phyloP scores from a whole-genome alignment of 2,888 invertebrate species.

The Eupithecia vulgata region DNA sequence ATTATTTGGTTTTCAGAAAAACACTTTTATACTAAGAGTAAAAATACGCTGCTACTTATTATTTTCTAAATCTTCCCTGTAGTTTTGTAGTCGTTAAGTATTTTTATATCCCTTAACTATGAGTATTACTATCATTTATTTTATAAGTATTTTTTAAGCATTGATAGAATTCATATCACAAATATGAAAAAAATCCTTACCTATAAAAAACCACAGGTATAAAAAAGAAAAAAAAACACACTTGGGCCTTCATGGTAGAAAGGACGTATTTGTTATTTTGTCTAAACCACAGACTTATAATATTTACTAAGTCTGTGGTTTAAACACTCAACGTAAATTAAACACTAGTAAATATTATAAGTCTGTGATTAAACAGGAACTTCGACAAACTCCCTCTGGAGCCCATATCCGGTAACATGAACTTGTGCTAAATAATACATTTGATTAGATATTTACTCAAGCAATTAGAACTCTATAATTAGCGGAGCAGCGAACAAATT shows the following conservation, averaged over 20 bases:
- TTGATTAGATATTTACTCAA: neutral
- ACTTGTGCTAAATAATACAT: neutral
- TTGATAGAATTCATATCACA: neutral
- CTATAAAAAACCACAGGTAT: too few relatives aligned
- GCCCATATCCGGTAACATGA: neutral
- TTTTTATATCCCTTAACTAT: neutral
- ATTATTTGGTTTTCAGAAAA: too few relatives aligned
- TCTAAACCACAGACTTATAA: too few relatives aligned
- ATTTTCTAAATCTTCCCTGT: neutral
- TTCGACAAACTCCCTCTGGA: neutral
- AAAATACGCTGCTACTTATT: too few relatives aligned
- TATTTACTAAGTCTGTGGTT: too few relatives aligned
- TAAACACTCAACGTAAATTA: neutral
- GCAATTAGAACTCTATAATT: conserved; percentile 13
- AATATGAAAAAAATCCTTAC: too few relatives aligned
- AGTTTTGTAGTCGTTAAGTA: neutral
- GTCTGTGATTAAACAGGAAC: too few relatives aligned
- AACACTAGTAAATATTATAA: too few relatives aligned
- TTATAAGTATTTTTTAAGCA: too few relatives aligned
- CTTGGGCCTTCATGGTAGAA: neutral
- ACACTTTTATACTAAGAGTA: too few relatives aligned
- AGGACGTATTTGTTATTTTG: neutral
- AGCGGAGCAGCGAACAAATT: conserved; percentile 16
- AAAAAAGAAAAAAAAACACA: neutral
- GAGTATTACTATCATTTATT: too few relatives aligned